Base-by-base conservation (phyloP, 1,140 invertebrate genomes). In the Drosophila repleta region DNA sequence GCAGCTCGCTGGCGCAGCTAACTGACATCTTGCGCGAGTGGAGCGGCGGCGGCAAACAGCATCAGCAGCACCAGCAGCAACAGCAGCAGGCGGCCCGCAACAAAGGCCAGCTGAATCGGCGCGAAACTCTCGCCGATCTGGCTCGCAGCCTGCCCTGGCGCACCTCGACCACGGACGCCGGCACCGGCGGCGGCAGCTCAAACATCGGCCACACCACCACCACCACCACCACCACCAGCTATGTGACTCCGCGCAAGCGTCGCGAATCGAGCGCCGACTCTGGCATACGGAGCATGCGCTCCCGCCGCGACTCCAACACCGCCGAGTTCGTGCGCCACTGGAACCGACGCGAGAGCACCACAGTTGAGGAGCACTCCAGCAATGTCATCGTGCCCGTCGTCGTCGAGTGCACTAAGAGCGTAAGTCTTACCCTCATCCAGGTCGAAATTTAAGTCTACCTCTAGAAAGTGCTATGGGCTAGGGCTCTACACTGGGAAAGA, bases 11-110 rank as follows among this genome's bases (percentile, higher is more conserved):
- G 53, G 96, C 97, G 3, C 96, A 97, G 92, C 92, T 98, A 45
- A 97, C 96, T 52, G 97, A 97, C 92, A 96, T 97, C 65, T 92
- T 97, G 41, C 94, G 96, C 49, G 96, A 97, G 92, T 97, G 96
- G 96, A 95, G 97, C 56, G 95, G 95, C 21, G 94, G 94, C 17
- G 94, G 95, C 57, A 94, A 66, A 95, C 56, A 94, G 66, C 94
- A 93, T 68, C 71, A 83, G 52, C 78, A 88, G 51, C 58, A 65
- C 5, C 75, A 83, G 13, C 79, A 82, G 32, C 76, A 74, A 29
- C 49, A 74, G 29, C 77, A 80, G 60, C 45, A 60, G 92, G 68
- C 72, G 2, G 39, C 81, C 13, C 85, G 94, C 58, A 94, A 93
- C 45, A 93, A 94, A 78, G 93, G 94, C n/a, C 95, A 96, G 41